These are phyloP conservation scores for Paratilapia polleni DNA, from an alignment of 2,113 vertebrate species.

Conservation along the genomic window DNA sequence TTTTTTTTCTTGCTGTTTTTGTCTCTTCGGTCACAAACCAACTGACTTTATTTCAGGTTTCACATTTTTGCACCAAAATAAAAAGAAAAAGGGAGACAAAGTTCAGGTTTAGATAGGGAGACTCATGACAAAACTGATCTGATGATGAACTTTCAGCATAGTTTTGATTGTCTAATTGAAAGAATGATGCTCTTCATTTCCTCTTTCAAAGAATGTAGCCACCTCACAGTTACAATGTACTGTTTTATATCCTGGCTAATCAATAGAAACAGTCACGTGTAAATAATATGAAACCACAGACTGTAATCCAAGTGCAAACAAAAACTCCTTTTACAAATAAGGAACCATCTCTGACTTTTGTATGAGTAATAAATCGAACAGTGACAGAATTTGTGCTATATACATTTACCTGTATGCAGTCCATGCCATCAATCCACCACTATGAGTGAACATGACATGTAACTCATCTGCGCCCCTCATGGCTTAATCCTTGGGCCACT, in stretches of 20 bases:
- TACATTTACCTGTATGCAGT: neutral
- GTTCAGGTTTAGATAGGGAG: neutral
- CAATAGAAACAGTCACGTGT: neutral
- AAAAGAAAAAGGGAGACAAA: neutral
- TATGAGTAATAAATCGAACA: neutral
- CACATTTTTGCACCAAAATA: neutral
- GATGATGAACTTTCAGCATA: neutral
- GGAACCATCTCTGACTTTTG: neutral
- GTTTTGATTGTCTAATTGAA: neutral
- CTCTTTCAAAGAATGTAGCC: neutral
- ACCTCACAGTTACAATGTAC: neutral
- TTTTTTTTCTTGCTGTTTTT: neutral
- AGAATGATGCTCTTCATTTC: neutral
- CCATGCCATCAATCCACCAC: no score
- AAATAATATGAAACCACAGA: neutral
- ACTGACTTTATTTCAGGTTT: neutral
- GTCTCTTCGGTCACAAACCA: neutral
- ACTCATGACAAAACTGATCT: neutral
- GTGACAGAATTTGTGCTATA: neutral
- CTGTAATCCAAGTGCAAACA: constrained; percentile 16
- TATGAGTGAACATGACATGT: no score
- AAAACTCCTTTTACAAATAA: constrained; percentile 62
- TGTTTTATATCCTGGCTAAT: neutral
- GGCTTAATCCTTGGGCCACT: no score
- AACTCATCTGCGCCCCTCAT: no score